phyloP scores from a whole-genome alignment of 2,888 invertebrate species.

The Nemoura dubitans region DNA sequence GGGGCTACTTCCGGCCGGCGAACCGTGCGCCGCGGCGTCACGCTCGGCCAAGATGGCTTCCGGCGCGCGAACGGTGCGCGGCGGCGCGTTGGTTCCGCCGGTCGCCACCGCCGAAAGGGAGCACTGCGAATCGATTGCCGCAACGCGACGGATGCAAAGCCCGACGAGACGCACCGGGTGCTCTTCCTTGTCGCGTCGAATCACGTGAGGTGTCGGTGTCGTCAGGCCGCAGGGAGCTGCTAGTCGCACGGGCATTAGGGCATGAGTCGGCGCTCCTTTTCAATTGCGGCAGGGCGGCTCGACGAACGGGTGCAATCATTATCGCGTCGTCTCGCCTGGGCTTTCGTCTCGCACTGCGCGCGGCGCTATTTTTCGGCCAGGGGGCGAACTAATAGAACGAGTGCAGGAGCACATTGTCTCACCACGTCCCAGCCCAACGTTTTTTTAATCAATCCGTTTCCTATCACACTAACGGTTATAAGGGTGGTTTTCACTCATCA shows the following conservation, averaged over 20 bases:
- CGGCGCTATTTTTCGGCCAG: too few relatives aligned
- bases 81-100: slow-evolving; percentile 27
- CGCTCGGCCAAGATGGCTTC: slow-evolving; percentile 14
- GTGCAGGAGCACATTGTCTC: too few relatives aligned
- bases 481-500: too few relatives aligned
- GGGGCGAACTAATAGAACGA: too few relatives aligned
- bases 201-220: too few relatives aligned
- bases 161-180: neutral
- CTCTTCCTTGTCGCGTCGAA: neutral
- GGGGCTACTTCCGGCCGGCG: neutral
- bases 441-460: too few relatives aligned
- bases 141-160: neutral
- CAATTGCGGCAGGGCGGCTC: neutral
- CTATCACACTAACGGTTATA: too few relatives aligned
- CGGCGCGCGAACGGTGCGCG: neutral
- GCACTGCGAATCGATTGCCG: neutral
- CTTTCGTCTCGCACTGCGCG: neutral
- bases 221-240: too few relatives aligned
- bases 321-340: neutral
- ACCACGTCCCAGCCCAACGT: too few relatives aligned
- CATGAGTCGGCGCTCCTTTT: neutral
- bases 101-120: neutral
- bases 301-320: neutral
- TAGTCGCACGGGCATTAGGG: too few relatives aligned
- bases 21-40: too few relatives aligned